Percentiles rank a stretch among this genome's conserved stretches.
Conservation (phyloP, 2,888 invertebrate species). For the Zygothrica quintamaculata region DNA sequence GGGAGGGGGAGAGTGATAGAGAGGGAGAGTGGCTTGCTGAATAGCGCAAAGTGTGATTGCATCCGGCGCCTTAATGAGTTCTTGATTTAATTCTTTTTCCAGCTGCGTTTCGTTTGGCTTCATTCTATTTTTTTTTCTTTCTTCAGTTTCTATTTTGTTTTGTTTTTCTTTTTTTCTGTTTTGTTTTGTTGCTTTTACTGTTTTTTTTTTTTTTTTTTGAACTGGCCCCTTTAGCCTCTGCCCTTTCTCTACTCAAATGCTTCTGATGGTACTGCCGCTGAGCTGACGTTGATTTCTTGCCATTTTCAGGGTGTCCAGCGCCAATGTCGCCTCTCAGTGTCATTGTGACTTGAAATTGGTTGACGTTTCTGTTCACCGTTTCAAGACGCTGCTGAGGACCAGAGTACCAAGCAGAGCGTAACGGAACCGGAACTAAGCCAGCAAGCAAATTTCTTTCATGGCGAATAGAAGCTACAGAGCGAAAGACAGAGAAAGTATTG, state of each 20-base stretch:
- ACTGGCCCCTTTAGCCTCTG: constrained; percentile 1
- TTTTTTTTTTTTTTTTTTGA: constrained; percentile 6
- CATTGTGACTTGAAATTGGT: constrained; percentile 68
- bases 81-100: constrained; percentile 82
- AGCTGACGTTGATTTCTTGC: constrained; percentile 77
- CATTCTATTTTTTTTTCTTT: constrained; percentile 41
- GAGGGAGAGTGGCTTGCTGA: constrained; percentile 63
- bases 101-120: constrained; percentile 72
- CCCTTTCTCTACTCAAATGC: constrained; percentile 7
- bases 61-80: constrained; percentile 84
- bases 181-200: constrained; percentile 10
- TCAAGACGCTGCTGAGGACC: background rate
- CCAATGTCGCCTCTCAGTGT: constrained; percentile 64
- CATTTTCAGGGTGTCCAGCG: constrained; percentile 69
- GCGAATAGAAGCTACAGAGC: background rate
- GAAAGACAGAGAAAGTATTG: background rate
- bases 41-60: constrained; percentile 83
- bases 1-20: background rate
- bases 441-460: constrained; percentile 19
- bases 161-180: constrained; percentile 3
- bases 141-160: background rate
- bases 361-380: constrained; percentile 44
- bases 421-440: constrained; percentile 41
- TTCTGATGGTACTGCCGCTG: constrained; percentile 25
- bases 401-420: constrained; percentile 5